phyloP scores from a whole-genome alignment of 2,797 vertebrate genomes.

The Chelon labrosus region DNA sequence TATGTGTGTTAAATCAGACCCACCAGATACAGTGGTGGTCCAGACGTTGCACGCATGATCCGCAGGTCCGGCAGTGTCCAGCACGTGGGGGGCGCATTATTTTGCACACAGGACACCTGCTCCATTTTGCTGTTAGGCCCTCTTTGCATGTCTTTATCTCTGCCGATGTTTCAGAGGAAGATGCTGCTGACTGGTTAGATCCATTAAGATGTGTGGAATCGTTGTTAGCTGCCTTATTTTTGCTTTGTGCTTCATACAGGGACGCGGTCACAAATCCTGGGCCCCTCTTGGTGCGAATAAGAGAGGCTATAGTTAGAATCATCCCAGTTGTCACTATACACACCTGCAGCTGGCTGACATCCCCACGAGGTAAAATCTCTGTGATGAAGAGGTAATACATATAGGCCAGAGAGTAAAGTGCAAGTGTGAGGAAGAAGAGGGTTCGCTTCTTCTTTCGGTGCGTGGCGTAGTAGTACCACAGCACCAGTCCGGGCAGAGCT shows the following conservation, averaged over 20 bases:
- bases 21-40: slow-evolving; percentile 84
- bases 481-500: slow-evolving; percentile 87
- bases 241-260: slow-evolving; percentile 10
- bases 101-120: slow-evolving; percentile 86
- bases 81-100: slow-evolving; percentile 85
- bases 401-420: slow-evolving; percentile 92
- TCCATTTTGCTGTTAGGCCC: slow-evolving; percentile 53
- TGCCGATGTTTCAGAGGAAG: slow-evolving; percentile 46
- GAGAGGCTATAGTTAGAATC: slow-evolving; percentile 85
- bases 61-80: slow-evolving; percentile 80
- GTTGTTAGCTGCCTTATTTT: slow-evolving; percentile 35
- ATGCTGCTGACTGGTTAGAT: slow-evolving; percentile 11
- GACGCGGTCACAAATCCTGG: slow-evolving; percentile 87
- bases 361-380: slow-evolving; percentile 89
- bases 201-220: slow-evolving; percentile 48
- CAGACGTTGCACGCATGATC: slow-evolving; percentile 75
- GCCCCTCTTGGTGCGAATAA: slow-evolving; percentile 89
- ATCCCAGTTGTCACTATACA: slow-evolving; percentile 85
- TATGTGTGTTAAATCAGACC: slow-evolving; percentile 45
- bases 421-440: slow-evolving; percentile 92
- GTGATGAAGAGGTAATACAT: slow-evolving; percentile 94
- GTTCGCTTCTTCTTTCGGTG: slow-evolving; percentile 90
- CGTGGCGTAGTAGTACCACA: slow-evolving; percentile 95
- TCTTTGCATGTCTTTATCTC: slow-evolving; percentile 45
- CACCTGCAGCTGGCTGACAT: slow-evolving; percentile 81